Conservation (phyloP, 2,797 vertebrate species). For the Onychomys torridus region DNA sequence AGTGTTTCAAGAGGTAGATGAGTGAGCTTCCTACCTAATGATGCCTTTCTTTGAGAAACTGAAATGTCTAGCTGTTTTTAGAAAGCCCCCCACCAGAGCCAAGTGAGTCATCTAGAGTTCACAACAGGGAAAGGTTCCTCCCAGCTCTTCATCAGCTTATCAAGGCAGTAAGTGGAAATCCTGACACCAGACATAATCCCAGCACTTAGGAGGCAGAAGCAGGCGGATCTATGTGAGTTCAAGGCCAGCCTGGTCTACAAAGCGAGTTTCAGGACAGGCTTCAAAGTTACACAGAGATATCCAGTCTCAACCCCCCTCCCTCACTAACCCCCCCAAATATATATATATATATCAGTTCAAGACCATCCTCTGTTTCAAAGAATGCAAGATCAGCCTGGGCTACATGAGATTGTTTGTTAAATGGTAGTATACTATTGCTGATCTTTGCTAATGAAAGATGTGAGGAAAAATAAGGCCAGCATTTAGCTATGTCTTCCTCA, state of each 20-base stretch:
- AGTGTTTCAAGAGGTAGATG: conserved; percentile 49
- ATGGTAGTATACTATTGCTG: no score
- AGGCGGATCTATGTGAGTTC: no score
- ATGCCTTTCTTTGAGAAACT: background rate
- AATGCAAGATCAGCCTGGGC: background rate
- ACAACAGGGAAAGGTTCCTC: background rate
- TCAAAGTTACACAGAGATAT: no score
- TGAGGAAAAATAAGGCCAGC: background rate
- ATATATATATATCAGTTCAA: no score
- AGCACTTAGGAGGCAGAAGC: background rate
- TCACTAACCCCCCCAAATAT: no score
- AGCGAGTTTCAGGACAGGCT: no score
- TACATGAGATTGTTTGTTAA: background rate
- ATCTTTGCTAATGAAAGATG: background rate
- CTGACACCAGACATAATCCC: no score
- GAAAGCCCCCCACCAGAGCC: background rate
- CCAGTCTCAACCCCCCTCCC: no score
- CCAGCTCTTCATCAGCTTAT: background rate
- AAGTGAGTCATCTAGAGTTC: background rate
- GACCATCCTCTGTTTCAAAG: no score
- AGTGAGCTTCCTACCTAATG: background rate
- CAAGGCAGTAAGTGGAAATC: background rate
- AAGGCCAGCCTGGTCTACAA: no score
- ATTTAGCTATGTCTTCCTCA: background rate
- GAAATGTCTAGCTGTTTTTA: conserved; percentile 46